phyloP scores from a whole-genome alignment of 2,797 vertebrate genomes.

The Sternarchorhynchus goeldii region DNA sequence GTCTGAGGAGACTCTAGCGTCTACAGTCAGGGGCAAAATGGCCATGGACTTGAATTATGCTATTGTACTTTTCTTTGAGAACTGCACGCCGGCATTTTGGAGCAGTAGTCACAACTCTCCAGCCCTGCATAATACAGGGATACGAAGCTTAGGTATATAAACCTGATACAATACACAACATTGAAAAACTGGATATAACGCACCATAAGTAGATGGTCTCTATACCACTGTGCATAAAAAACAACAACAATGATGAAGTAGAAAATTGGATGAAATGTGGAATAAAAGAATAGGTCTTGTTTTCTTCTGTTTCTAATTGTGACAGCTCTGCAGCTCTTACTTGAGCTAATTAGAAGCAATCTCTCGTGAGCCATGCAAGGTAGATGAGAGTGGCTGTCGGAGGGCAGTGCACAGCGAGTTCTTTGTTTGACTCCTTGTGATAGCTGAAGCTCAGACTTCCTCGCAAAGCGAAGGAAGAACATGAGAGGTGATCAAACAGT shows the following conservation, averaged over 20 bases:
- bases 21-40: conserved; percentile 47
- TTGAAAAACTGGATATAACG: conserved; percentile 31
- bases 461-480: not conserved
- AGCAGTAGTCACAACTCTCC: conserved; percentile 18
- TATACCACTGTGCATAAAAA: not conserved
- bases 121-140: conserved; percentile 35
- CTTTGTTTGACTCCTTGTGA: conserved; percentile 15
- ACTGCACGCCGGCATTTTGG: conserved; percentile 49
- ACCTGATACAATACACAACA: conserved; percentile 9
- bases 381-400: conserved; percentile 14
- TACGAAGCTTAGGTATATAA: not conserved
- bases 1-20: conserved; percentile 43
- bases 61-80: conserved; percentile 33
- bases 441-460: conserved; percentile 1
- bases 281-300: conserved; percentile 11
- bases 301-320: not conserved
- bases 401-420: not conserved
- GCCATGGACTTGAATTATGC: conserved; percentile 59
- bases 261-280: not conserved
- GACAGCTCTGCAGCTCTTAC: conserved; percentile 15
- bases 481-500: conserved; percentile 35
- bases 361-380: not conserved
- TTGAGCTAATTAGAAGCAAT: conserved; percentile 30
- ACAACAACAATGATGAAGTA: not conserved
- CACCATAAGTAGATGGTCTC: conserved; percentile 19